Conservation (phyloP, 1,140 invertebrate species). For the Pseudomyrmex sp. region DNA sequence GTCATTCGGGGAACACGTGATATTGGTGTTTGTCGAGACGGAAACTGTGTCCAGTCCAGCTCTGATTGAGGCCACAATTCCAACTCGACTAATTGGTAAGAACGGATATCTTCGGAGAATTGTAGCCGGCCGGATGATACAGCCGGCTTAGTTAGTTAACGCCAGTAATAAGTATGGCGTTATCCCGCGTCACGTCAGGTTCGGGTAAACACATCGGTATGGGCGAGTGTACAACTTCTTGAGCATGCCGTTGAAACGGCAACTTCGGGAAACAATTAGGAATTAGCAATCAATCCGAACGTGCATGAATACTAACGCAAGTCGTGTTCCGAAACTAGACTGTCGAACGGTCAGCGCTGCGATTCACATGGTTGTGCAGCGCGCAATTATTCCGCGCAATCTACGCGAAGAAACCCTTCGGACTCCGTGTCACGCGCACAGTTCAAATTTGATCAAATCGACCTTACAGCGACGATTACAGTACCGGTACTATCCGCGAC, state of each 20-base stretch:
- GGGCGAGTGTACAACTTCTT: slow-evolving; percentile 65
- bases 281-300: slow-evolving; percentile 72
- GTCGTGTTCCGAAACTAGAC: slow-evolving; percentile 1
- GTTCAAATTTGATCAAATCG: slow-evolving; percentile 50
- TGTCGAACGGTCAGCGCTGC: slow-evolving; percentile 26
- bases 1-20: background rate
- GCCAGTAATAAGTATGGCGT: slow-evolving; percentile 52
- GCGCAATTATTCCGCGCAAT: slow-evolving; percentile 52
- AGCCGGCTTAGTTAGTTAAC: slow-evolving; percentile 70
- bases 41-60: slow-evolving; percentile 32
- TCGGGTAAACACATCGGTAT: slow-evolving; percentile 60
- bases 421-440: background rate
- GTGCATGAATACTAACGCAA: slow-evolving; percentile 56
- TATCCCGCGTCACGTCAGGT: slow-evolving; percentile 61
- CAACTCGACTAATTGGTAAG: slow-evolving; percentile 76
- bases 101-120: slow-evolving; percentile 66
- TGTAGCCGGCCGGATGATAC: slow-evolving; percentile 57
- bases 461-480: slow-evolving; percentile 27
- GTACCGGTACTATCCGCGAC: background rate
- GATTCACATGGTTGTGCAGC: slow-evolving; percentile 31
- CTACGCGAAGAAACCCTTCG: slow-evolving; percentile 27
- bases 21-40: background rate
- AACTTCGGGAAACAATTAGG: slow-evolving; percentile 69
- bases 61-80: slow-evolving; percentile 73
- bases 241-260: slow-evolving; percentile 47